phyloP scores from a whole-genome alignment of 2,113 vertebrate genomes.

The Osmerus mordax region DNA sequence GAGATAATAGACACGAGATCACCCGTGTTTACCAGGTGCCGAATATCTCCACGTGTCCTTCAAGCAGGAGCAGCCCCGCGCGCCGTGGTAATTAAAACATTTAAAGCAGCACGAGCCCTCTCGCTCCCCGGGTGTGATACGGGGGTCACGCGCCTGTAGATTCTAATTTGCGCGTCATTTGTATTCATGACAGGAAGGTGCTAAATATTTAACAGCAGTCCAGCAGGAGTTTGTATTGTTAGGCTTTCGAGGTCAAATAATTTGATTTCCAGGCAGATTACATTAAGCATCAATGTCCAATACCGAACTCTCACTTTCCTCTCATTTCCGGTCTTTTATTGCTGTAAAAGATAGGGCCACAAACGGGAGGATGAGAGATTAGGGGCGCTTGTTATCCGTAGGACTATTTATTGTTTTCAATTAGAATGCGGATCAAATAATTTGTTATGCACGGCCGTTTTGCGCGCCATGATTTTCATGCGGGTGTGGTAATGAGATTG shows the following conservation, averaged over 20 bases:
- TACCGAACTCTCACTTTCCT: constrained; percentile 70
- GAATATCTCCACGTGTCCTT: constrained; percentile 83
- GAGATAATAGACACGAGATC: constrained; percentile 53
- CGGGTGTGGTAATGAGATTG: background rate
- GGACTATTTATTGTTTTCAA: constrained; percentile 67
- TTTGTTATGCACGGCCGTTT: constrained; percentile 6
- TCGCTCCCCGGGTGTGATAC: constrained; percentile 82
- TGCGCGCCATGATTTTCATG: constrained; percentile 11
- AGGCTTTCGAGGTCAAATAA: constrained; percentile 90
- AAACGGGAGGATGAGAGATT: constrained; percentile 59
- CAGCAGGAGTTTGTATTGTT: constrained; percentile 84
- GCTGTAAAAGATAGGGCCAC: constrained; percentile 54
- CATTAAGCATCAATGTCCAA: constrained; percentile 85
- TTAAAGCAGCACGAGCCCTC: constrained; percentile 84
- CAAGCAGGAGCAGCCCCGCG: constrained; percentile 71
- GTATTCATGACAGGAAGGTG: constrained; percentile 94
- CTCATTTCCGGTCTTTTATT: constrained; percentile 68
- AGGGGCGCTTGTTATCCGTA: constrained; percentile 58
- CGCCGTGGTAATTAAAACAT: constrained; percentile 93
- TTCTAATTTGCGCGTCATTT: constrained; percentile 97
- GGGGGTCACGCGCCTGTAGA: constrained; percentile 95
- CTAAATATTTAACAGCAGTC: constrained; percentile 95
- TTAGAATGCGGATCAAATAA: constrained; percentile 60
- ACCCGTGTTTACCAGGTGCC: constrained; percentile 64
- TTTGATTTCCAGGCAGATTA: constrained; percentile 97